Percentiles rank a stretch among this genome's conserved stretches.
Conservation (phyloP, 1,140 invertebrate species). For the Apis laboriosa region DNA sequence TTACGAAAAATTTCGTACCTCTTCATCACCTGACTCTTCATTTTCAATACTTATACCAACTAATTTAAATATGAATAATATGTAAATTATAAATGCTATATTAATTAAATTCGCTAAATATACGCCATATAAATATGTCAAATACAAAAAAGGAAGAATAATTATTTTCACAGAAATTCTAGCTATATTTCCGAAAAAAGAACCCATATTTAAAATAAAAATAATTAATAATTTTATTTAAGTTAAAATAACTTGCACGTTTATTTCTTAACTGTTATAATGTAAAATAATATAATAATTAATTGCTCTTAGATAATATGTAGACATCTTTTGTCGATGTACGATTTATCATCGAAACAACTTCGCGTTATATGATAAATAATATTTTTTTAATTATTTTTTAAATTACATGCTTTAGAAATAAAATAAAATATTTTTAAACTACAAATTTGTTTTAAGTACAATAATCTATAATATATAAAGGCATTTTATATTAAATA, state of each 20-base stretch:
- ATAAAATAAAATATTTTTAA: neutral
- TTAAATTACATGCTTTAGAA: neutral
- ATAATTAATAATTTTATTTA: neutral
- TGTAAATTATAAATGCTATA: constrained; percentile 30
- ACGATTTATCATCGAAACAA: neutral
- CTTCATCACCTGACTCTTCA: neutral
- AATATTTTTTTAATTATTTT: neutral
- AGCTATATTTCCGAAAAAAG: constrained; percentile 46
- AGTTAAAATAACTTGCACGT: neutral
- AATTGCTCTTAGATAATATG: neutral
- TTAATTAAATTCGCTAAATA: constrained; percentile 46
- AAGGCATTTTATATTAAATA: neutral
- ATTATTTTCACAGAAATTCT: constrained; percentile 47
- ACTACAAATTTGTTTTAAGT: constrained; percentile 5
- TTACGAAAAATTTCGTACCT: constrained; percentile 30
- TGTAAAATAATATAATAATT: neutral
- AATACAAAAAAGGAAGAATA: constrained; percentile 53
- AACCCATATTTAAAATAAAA: constrained; percentile 13
- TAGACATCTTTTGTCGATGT: neutral
- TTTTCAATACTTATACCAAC: neutral
- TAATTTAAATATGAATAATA: constrained; percentile 17
- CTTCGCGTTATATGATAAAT: constrained; percentile 1
- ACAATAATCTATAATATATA: constrained; percentile 7
- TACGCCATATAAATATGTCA: constrained; percentile 46
- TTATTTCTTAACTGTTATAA: neutral